A percentile compares a stretch with the other conserved stretches of the same genome.
phyloP scores from a whole-genome alignment of 2,888 invertebrate species.

The Epistrophella euchroma region DNA sequence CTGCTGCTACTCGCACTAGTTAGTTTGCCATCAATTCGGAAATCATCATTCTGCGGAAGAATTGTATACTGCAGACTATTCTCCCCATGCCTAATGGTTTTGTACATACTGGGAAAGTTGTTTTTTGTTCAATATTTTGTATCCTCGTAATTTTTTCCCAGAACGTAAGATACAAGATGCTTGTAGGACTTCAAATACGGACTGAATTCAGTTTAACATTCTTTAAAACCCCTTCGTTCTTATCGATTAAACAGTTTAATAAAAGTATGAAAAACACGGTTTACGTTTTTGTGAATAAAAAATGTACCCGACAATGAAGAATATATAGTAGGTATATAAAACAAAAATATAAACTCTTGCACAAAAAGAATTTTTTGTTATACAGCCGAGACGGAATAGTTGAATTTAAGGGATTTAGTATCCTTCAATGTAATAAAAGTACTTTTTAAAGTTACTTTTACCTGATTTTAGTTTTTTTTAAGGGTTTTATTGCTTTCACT shows the following conservation, averaged over 20 bases:
- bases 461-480: constrained; percentile 21
- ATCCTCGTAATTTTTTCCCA: neutral
- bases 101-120: constrained; percentile 86
- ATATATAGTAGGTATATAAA: constrained; percentile 30
- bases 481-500: constrained; percentile 48
- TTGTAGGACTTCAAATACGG: neutral
- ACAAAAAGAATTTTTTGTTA: neutral
- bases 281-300: constrained; percentile 29
- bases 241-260: constrained; percentile 64
- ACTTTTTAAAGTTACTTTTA: neutral
- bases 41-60: constrained; percentile 89
- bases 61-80: constrained; percentile 90
- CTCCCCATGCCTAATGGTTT: constrained; percentile 90
- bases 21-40: constrained; percentile 86
- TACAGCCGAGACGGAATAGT: neutral
- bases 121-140: constrained; percentile 17
- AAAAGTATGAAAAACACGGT: constrained; percentile 30
- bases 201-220: constrained; percentile 33
- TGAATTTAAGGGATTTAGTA: neutral
- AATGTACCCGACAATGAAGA: constrained; percentile 33
- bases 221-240: constrained; percentile 8
- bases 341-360: constrained; percentile 44
- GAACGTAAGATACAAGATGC: neutral
- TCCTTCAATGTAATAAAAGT: neutral
- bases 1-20: constrained; percentile 85